Evolutionary conservation across 2,888 invertebrate genomes (phyloP), one percentile per base, ranked within the genome.

Genomic region (Diaphora mendica): DNA sequence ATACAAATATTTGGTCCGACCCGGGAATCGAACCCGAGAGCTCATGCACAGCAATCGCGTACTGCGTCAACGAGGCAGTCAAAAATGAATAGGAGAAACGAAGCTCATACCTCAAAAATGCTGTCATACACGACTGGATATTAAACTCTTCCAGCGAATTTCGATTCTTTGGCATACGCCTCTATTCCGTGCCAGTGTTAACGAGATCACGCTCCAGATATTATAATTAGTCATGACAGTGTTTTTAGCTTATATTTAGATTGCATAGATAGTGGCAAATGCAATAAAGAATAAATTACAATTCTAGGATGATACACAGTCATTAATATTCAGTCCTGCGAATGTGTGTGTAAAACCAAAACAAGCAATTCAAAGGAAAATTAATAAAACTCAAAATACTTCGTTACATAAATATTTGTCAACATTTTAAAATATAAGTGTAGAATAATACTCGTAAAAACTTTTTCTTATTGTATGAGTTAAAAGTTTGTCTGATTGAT

Each of bases 141-240:
- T 2, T 48, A 68, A 64, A 33, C 33, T 33, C 51, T 72, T 72
- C 68, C 72, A 68, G 68, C 23, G 8, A 9, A 9, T 20, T 44
- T 39, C 9, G 3, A 13, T 11, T 82, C 79, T 79, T 77, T 74
- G 77, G 84, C 85, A 85, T 88, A 88, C 86, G 85, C 86, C 90
- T 91, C 87, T 90, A 90, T 88, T 89, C 90, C 87, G 88, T 89
- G 90, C 86, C 85, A 84, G 87, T 87, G 86, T 82, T 89, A 91
- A 91, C 88, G 87, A 89, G 89, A 87, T 89, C 87, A 86, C 87
- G 85, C 85, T 79, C 81, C 79, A 84, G 86, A 85, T 88, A 88
- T 87, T 87, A 88, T 90, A 89, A 91, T 90, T 88, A 90, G 87
- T 85, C 79, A 84, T 85, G 83, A 87, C 88, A 88, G 89, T 83